Base-by-base conservation (phyloP, 2,113 vertebrate genomes). In the Leptodactylus fuscus region DNA sequence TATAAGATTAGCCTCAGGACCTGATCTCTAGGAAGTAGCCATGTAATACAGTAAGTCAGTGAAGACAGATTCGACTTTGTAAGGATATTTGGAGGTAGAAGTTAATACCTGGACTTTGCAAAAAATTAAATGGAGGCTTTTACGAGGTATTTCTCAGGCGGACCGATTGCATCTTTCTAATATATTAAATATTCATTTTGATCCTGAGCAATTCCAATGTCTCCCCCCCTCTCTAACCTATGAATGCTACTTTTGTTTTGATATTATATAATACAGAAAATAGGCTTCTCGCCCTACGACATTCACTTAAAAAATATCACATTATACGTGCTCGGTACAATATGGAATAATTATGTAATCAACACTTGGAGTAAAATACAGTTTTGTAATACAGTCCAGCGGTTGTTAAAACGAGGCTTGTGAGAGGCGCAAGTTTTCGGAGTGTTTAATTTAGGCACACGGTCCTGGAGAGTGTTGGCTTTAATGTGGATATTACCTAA, bases 331-430 rank as follows among this genome's bases (percentile, higher is more conserved):
- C 58, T 62, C 65, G 83, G 49, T 55, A 48, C 60, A 49, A 78
- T 85, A 41, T 85, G 75, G 44, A 79, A 79, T 69, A 69, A 85
- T 85, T 69, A 79, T 85, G 62, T 46, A 80, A 53, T 81, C 84
- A 81, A 86, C 77, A 80, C 29, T 55, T 34, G 36, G 4, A 44
- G 51, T 85, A 81, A 86, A 81, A 71, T 86, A 73, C 22, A 7
- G 77, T 55, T 22, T 6, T 22, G 18, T n/a, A 81, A 53, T 32
- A 58, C 27, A 81, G 24, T 86, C 36, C n/a, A 46, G 34, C 49
- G 73, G 48, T 73, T 73, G 24, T 81, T 86, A 60, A 46, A 70
- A 71, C 60, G 20, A 58, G n/a, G 34, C 22, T 34, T 32, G 24
- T 55, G 34, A 44, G 11, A 34, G 49, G 48, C 62, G 49, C 9